A percentile compares a stretch with the other conserved stretches of the same genome.
phyloP scores from a whole-genome alignment of 1,140 invertebrate genomes.

The Drosophila truncata region DNA sequence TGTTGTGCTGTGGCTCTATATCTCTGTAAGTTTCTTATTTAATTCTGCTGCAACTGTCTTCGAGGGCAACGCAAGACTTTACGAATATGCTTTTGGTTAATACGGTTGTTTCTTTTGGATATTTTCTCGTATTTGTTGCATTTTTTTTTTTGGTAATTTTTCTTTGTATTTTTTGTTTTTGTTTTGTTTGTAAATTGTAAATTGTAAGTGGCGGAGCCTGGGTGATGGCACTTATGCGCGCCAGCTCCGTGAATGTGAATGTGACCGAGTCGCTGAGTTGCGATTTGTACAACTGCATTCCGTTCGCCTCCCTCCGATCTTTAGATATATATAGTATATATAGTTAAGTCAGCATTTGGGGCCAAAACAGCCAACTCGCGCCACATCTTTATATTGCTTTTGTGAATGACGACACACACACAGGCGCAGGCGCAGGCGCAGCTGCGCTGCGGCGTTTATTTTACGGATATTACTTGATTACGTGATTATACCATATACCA shows the following conservation, averaged over 20 bases:
- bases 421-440: conserved; percentile 31
- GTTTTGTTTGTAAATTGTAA: conserved; percentile 61
- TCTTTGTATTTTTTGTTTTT: conserved; percentile 1
- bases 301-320: conserved; percentile 21
- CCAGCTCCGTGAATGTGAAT: conserved; percentile 47
- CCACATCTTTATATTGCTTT: conserved; percentile 77
- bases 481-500: conserved; percentile 44
- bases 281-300: conserved; percentile 64
- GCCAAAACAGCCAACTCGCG: conserved; percentile 59
- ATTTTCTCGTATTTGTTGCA: background rate
- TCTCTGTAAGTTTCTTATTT: conserved; percentile 12
- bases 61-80: conserved; percentile 31
- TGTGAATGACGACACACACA: conserved; percentile 67
- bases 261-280: conserved; percentile 70
- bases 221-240: conserved; percentile 47
- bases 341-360: conserved; percentile 31
- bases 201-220: conserved; percentile 48
- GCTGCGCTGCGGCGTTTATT: conserved; percentile 55
- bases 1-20: conserved; percentile 9
- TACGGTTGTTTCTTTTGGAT: conserved; percentile 6
- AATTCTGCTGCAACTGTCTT: conserved; percentile 4
- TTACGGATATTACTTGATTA: conserved; percentile 39
- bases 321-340: conserved; percentile 22
- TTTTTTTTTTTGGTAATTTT: conserved; percentile 20
- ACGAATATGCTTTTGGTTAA: conserved; percentile 56